Evolutionary conservation across 2,888 invertebrate species (phyloP).

Genomic region (Machimus atricapillus): DNA sequence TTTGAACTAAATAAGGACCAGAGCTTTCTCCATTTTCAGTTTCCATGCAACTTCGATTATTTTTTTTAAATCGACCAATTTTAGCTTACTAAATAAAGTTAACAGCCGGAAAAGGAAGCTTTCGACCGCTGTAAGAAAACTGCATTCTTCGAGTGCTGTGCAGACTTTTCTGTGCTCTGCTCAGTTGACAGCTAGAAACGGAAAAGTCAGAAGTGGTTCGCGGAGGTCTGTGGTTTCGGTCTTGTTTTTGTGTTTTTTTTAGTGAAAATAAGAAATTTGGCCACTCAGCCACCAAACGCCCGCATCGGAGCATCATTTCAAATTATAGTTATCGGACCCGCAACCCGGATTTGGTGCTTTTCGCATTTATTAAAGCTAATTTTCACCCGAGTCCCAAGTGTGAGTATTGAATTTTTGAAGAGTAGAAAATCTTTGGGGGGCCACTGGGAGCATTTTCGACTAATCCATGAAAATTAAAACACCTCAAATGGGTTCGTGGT

Average conservation of each 20-base stretch:
- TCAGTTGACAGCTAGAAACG: conserved; percentile 23
- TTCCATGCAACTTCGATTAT: too few relatives aligned
- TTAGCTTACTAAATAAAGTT: background rate
- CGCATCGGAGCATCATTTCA: background rate
- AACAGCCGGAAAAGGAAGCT: background rate
- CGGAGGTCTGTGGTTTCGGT: background rate
- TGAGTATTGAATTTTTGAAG: conserved; percentile 4
- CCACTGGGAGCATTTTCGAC: background rate
- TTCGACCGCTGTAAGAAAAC: background rate
- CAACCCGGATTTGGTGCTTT: background rate
- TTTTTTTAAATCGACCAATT: too few relatives aligned
- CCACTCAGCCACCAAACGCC: background rate
- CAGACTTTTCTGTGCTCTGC: background rate
- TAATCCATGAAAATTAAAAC: background rate
- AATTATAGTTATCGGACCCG: background rate
- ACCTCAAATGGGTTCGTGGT: background rate
- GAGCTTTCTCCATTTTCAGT: too few relatives aligned
- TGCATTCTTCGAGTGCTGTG: background rate
- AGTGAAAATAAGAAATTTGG: conserved; percentile 6
- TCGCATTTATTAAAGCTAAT: background rate
- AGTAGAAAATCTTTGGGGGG: background rate
- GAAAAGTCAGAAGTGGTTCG: conserved; percentile 13
- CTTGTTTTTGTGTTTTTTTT: conserved; percentile 25
- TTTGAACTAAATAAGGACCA: too few relatives aligned
- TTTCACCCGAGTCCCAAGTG: background rate